phyloP scores from a whole-genome alignment of 2,888 invertebrate species.

The Ectobius pallidus region DNA sequence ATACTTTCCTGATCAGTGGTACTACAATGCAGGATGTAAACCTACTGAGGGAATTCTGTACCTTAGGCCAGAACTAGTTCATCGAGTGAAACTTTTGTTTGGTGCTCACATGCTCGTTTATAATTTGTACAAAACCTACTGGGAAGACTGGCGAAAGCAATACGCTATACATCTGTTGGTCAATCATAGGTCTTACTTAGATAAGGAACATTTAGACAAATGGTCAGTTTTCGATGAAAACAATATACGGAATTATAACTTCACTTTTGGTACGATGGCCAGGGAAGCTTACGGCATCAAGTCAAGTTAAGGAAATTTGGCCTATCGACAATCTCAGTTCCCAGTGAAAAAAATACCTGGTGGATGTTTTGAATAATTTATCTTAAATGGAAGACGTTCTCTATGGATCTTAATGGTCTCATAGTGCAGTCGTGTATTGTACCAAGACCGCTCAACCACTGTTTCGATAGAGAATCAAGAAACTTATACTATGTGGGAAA shows the following conservation, averaged over 20 bases:
- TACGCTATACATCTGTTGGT: constrained; percentile 52
- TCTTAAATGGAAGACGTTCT: no score
- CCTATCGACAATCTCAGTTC: no score
- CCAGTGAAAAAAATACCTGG: no score
- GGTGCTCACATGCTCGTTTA: constrained; percentile 52
- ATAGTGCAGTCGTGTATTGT: no score
- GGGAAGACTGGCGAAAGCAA: constrained; percentile 49
- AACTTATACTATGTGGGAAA: no score
- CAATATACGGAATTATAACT: not conserved
- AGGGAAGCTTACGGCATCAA: not conserved
- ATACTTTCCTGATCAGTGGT: constrained; percentile 51
- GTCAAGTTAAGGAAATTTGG: no score
- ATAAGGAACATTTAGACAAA: not conserved
- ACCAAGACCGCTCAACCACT: no score
- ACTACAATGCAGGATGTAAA: constrained; percentile 54
- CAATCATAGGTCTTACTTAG: constrained; percentile 46
- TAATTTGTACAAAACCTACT: constrained; percentile 48
- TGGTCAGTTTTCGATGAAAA: constrained; percentile 10
- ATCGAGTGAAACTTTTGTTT: constrained; percentile 50
- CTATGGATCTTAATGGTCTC: no score
- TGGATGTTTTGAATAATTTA: no score
- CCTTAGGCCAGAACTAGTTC: constrained; percentile 50
- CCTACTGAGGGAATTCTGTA: constrained; percentile 52
- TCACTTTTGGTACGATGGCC: constrained; percentile 20
- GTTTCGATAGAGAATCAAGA: no score